phyloP scores from a whole-genome alignment of 2,888 invertebrate species.

The Apotomis capreana region DNA sequence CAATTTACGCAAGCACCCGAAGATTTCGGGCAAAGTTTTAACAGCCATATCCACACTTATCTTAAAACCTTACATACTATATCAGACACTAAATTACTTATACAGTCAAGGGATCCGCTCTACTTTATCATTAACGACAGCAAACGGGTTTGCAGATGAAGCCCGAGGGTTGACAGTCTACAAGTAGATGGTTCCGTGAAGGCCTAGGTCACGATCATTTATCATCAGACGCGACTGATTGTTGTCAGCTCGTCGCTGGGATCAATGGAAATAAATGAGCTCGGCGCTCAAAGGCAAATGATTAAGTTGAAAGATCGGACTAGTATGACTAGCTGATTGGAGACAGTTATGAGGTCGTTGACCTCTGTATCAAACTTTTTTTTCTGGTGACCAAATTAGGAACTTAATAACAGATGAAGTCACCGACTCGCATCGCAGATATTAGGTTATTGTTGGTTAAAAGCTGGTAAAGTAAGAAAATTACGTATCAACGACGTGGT shows the following conservation, averaged over 20 bases:
- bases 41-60: background rate
- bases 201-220: slow-evolving; percentile 28
- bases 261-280: slow-evolving; percentile 24
- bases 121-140: slow-evolving; percentile 25
- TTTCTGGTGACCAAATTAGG: too few species aligned
- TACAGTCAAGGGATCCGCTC: slow-evolving; percentile 18
- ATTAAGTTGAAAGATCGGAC: slow-evolving; percentile 5
- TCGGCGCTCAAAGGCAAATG: slow-evolving; percentile 7
- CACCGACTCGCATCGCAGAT: too few species aligned
- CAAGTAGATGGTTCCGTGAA: slow-evolving; percentile 36
- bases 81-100: slow-evolving; percentile 7
- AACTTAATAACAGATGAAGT: too few species aligned
- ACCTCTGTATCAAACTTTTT: background rate
- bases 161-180: slow-evolving; percentile 28
- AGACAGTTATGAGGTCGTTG: background rate
- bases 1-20: too few species aligned
- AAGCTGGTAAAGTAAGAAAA: too few species aligned
- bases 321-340: background rate
- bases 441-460: too few species aligned
- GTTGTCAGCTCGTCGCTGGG: slow-evolving; percentile 27
- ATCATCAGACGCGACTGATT: slow-evolving; percentile 25
- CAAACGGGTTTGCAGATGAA: slow-evolving; percentile 24
- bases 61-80: background rate
- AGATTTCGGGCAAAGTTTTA: too few species aligned
- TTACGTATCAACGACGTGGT: too few species aligned